Conservation (phyloP, 1,140 invertebrate species). For the Drosophila quadrilineata region DNA sequence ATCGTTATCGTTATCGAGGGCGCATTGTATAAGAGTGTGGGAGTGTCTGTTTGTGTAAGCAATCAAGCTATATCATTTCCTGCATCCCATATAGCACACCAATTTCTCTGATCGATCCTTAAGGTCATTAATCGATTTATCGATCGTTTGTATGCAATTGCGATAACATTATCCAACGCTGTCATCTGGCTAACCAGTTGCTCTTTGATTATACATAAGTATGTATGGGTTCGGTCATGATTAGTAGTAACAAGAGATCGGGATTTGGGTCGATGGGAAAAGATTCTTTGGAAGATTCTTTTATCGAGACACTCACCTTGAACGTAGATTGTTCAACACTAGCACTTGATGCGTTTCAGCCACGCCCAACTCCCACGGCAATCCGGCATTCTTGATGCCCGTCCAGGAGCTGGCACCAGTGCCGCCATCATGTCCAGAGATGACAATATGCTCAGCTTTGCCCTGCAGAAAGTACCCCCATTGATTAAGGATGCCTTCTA, state of each 20-base stretch:
- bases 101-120: too few relatives aligned
- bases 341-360: constrained; percentile 99
- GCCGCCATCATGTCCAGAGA: constrained; percentile 99
- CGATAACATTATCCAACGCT: constrained; percentile 65
- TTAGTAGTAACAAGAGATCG: constrained; percentile 66
- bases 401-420: constrained; percentile 99
- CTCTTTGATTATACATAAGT: constrained; percentile 66
- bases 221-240: constrained; percentile 75
- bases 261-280: constrained; percentile 24
- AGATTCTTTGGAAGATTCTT: constrained; percentile 29
- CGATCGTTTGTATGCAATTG: constrained; percentile 3
- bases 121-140: not conserved
- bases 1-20: constrained; percentile 5
- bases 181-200: constrained; percentile 77
- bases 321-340: constrained; percentile 97
- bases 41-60: constrained; percentile 23
- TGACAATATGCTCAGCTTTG: constrained; percentile 98
- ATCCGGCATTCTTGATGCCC: constrained; percentile 95
- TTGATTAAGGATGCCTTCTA: not conserved
- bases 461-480: constrained; percentile 83
- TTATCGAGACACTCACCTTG: constrained; percentile 82
- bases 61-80: constrained; percentile 37
- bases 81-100: too few relatives aligned
- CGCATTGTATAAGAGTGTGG: constrained; percentile 8
- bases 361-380: constrained; percentile 98